Evolutionary conservation across 2,797 vertebrate genomes (phyloP), one percentile per base, ranked within the genome.

Genomic region (Anguilla megastoma): DNA sequence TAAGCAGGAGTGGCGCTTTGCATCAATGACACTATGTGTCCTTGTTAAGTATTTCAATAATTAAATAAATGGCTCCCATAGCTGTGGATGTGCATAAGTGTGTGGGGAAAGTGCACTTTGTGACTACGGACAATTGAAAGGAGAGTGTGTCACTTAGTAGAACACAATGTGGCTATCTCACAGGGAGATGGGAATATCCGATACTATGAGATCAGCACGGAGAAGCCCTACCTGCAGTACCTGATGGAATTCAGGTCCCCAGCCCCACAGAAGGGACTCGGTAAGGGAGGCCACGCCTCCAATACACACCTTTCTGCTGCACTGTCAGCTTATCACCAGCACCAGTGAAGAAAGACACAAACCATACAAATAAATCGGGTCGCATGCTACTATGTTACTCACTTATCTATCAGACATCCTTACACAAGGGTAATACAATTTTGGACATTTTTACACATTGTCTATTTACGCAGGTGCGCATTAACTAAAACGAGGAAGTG

Each of bases 181-280:
- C 94, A 99, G 99, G 99, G 99, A 0, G 99, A 99, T 0, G 99
- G 99, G 24, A 99, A 99, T 94, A 99, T 99, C 90, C 97, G 99
- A 0, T 99, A 99, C 94, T 99, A 99, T 1, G 98, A 99, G 95
- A 95, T 99, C 7, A 96, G 96, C 90, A 95, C 96, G 0, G 98
- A 99, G 92, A 99, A 99, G 95, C 98, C 99, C 41, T 99, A 97
- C 94, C 90, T 99, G 91, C 98, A 97, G 80, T 99, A 99, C 89
- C 97, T 99, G 63, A 99, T 98, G 98, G 99, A 99, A 95, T 99
- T 98, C 91, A 96, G 99, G 89, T 99, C 98, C 0, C 97, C 98
- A 0, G 96, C 98, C 0, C 99, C 99, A 0, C 99, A 99, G 92
- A 99, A 99, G 92, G 99, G 99, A 69, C 96, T 99, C 0, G 98